Evolutionary conservation across 92 coral and sea anemone species (phyloP), one percentile per base, ranked within the genome.

Genomic region (Zoanthus sociatus): DNA sequence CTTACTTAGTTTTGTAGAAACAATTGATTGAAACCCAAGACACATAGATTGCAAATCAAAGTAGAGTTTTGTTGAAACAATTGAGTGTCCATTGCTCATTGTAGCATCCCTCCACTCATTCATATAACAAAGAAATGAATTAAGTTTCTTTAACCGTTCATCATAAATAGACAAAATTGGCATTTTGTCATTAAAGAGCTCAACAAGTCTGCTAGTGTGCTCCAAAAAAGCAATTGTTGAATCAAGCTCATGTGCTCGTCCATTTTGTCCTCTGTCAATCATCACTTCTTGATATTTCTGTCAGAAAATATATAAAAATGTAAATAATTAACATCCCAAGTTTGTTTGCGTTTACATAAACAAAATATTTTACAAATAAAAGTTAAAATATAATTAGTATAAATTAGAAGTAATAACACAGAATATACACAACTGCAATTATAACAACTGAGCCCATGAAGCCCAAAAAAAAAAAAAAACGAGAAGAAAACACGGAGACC

Each of bases 31-130:
- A 71, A 84, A 47, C 42, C 88, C 69, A 32, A 84, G 6, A 54
- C 79, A 71, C 88, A 82, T 82, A 3, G 86, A 82, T 50, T 82
- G 86, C n/a, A 91, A 13, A 73, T 87, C 91, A 88, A 91, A 88
- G 56, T 82, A 78, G 0, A 91, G 64, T 73, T 91, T 90, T 48
- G 55, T 9, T 1, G 91, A 91, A 1, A 87, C 50, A 91, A 91
- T 0, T 9, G 32, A 12, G 44, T 87, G 45, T 31, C 42, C 20
- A 82, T n/a, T 7, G 17, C 37, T 37, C 81, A n/a, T 30, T 3
- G 77, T 18, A 37, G 30, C 73, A 16, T 58, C 50, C 0, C 7
- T 64, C 90, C 90, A 90, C 13, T 71, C 6, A 73, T 6, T 4
- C 42, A 90, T 73, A 31, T 61, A 87, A 20, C 68, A 11, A 55